Evolutionary conservation across 2,797 vertebrate genomes (phyloP), one percentile per base, ranked within the genome.

Genomic region (Crossoptilon crossoptilon): DNA sequence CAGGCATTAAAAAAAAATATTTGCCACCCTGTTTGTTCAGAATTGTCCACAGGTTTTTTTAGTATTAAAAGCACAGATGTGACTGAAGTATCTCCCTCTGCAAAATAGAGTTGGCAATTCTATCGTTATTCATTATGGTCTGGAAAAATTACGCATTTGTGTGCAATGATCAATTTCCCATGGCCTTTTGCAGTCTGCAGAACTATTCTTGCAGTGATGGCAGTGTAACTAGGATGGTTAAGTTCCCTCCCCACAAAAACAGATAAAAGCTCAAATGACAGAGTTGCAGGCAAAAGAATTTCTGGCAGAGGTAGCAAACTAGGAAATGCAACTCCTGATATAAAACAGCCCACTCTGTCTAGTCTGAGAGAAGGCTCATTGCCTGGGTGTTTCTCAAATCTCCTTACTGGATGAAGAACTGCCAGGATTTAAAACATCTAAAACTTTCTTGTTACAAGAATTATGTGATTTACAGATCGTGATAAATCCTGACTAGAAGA

Each of bases 311-410:
- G 14, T 83, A 84, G 63, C 27, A 87, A 91, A 95, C 77, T 91
- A 95, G 92, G 90, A 96, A 96, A 93, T 64, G 39, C 67, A 89
- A 59, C 23, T 91, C 68, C 88, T 88, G 87, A 94, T 88, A 88
- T 4, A 92, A 91, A 92, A 63, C 87, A 96, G 87, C 56, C 87
- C 59, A 93, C 89, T 89, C 56, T 75, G 63, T 92, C 82, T 92
- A n/a, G 22, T 94, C 87, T 91, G 59, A 88, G 56, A 80, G 39
- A 75, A 72, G 55, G 46, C 35, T 85, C 87, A 63, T 59, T 90
- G 87, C 90, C 55, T 80, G 79, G 58, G 63, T 88, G 72, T 87
- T 95, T 95, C 82, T 93, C 76, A 49, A 53, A 85, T 80, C 66
- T 75, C 44, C 62, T 53, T 55, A 49, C 33, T 59, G 39, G 39